Evolutionary conservation across 2,797 vertebrate genomes (phyloP), one percentile per base, ranked within the genome.

Genomic region (Hoplostethus atlanticus): DNA sequence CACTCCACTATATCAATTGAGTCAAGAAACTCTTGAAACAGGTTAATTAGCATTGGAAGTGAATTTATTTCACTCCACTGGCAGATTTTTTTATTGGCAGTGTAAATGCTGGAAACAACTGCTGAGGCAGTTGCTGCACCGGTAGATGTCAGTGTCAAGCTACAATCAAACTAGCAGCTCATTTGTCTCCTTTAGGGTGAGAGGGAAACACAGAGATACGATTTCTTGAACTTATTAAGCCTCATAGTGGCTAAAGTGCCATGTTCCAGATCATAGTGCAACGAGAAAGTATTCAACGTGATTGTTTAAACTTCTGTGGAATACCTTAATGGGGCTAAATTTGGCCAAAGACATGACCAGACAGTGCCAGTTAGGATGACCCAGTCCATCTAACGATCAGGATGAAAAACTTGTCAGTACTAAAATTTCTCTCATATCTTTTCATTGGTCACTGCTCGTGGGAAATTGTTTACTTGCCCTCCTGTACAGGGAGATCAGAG

Each of bases 131-230:
- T 16, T 0, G 36, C 5, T 36, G 3, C 1, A 46, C 76, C 87
- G 6, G n/a, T 64, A 84, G 89, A 76, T 83, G 86, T 61, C 80
- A 53, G 47, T 28, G 15, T 80, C 28, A 4, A 31, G 7, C 67
- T 76, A 6, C 4, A 3, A 65, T 71, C 62, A 52, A 78, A 51
- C 12, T 1, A 12, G 0, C 25, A 46, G 3, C 4, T 48, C 1
- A 3, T 9, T n/a, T 1, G 2, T 10, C 5, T 42, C 16, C 5
- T 12, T 0, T 8, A 25, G 5, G 0, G 11, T 44, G 8, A 63
- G 28, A 30, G 8, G 38, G 11, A 0, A 16, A 66, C 6, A 40
- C 36, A 25, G 7, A 6, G 5, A 36, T 3, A 2, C 0, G 6
- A 44, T 40, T 2, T 47, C 12, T 2, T 11, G 0, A 40, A 21